Conservation (phyloP, 2,888 invertebrate species). For the Phalera bucephala region DNA sequence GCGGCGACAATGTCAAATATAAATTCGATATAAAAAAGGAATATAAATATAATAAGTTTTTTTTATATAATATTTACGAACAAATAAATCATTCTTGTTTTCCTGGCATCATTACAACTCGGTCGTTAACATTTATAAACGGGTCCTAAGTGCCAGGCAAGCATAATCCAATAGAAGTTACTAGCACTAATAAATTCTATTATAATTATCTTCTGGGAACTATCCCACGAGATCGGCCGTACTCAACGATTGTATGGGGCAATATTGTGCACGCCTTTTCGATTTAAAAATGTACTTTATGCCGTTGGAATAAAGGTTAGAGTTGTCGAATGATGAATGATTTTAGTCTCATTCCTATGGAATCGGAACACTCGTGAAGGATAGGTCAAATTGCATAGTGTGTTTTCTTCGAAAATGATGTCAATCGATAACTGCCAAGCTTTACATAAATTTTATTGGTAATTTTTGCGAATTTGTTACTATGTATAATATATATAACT, state of each 20-base stretch:
- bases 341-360: conserved; percentile 27
- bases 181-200: conserved; percentile 37
- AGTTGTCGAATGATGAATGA: conserved; percentile 1
- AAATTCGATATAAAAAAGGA: too few species aligned
- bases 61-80: too few species aligned
- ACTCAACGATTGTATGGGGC: conserved; percentile 36
- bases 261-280: conserved; percentile 11
- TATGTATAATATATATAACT: too few species aligned
- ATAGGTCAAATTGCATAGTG: conserved; percentile 19
- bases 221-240: conserved; percentile 67
- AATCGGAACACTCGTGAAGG: conserved; percentile 21
- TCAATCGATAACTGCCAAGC: conserved; percentile 6
- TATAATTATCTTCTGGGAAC: conserved; percentile 58
- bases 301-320: not conserved
- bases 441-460: not conserved
- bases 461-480: too few species aligned
- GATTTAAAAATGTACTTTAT: conserved; percentile 20
- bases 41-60: too few species aligned
- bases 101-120: too few species aligned
- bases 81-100: too few species aligned
- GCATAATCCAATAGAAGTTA: conserved; percentile 47
- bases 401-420: conserved; percentile 7
- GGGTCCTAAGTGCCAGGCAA: conserved; percentile 43
- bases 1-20: too few species aligned
- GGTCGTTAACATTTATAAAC: conserved; percentile 4